Base-by-base conservation (phyloP, 2,888 invertebrate genomes). In the Noctua pronuba region DNA sequence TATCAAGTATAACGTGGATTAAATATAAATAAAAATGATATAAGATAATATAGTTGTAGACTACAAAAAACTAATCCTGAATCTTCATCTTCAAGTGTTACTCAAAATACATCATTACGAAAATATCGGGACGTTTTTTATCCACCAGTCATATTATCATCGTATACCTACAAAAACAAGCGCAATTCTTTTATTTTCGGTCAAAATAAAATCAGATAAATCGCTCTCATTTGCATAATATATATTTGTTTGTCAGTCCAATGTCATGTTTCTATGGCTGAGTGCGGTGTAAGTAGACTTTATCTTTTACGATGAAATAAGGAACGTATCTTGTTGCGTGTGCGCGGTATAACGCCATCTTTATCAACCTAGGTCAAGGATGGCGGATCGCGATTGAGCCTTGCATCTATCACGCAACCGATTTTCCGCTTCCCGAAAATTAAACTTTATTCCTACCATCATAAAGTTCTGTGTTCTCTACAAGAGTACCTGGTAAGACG, bases 301-400 rank as follows among this genome's bases (percentile, higher is more conserved):
- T 78, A 86, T 79, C 68, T 68, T 79, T 74, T 79, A 70, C 64
- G 49, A 58, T 58, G 78, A 87, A 87, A 73, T 79, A 81, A 82
- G 69, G 77, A 81, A 85, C 82, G 83, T 81, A 86, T 84, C 73
- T 82, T 65, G 73, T 86, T 88, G 88, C 86, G 87, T 86, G 83
- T 77, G 66, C 55, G 77, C 66, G 71, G 78, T 77, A 79, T 80
- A 91, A 90, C 86, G 83, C 82, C 62, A 77, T 64, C 75, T 86
- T 90, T 91, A 92, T 93, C 93, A 87, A 82, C 91, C 88, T 92
- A 92, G 94, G 93, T 94, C 94, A 94, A 93, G 94, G 93, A 75
- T 88, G 82, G 75, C 28, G 77, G 80, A 87, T 82, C 76, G 74
- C 81, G 90, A 91, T 91, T 88, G 90, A 87, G 77, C 73, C 87